Base-by-base conservation (phyloP, 2,888 invertebrate species). In the Stramonita haemastoma region DNA sequence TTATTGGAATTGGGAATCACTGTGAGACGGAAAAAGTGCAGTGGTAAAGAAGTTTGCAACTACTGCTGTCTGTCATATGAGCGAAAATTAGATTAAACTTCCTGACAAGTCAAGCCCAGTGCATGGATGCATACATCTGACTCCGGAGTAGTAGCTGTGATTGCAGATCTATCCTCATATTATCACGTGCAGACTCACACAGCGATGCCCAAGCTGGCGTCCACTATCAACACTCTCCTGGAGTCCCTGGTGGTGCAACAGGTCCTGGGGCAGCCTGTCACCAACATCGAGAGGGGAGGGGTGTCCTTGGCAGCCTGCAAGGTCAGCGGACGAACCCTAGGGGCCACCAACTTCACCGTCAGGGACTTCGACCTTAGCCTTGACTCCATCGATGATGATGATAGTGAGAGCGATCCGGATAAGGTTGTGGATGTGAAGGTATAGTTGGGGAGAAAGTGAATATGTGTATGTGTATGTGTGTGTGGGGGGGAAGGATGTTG, bases 221-320 rank as follows among this genome's bases (percentile, higher is more conserved):
- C 13, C 17, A 79, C 70, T 1, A 32, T 79, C n/a, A 19, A 87
- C 66, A 81, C 57, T 29, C 66, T 87, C 66, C 46, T 36, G 17
- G 56, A 79, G 22, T 87, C 60, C 56, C 66, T 89, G 73, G 83
- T 87, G 60, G 70, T 29, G 26, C 34, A 11, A 26, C 79, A 36
- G 81, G 86, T 86, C 6, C 46, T 87, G 57, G 87, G 87, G 0
- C 87, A 87, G 87, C 60, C 79, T 22, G n/a, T 19, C 22, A 46
- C 26, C 29, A 79, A 17, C 34, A n/a, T 36, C 15, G 8, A 36
- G 57, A 29, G 81, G n/a, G 86, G 83, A 5, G 83, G 60, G n/a
- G 32, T 86, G 81, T 26, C 36, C 34, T 32, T 89, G 36, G 81
- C 46, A 36, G 83, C 83, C 29, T 15, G 15, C 70, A 87, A 70